phyloP scores from a whole-genome alignment of 2,113 vertebrate species.

The Mionectes macconnelli region DNA sequence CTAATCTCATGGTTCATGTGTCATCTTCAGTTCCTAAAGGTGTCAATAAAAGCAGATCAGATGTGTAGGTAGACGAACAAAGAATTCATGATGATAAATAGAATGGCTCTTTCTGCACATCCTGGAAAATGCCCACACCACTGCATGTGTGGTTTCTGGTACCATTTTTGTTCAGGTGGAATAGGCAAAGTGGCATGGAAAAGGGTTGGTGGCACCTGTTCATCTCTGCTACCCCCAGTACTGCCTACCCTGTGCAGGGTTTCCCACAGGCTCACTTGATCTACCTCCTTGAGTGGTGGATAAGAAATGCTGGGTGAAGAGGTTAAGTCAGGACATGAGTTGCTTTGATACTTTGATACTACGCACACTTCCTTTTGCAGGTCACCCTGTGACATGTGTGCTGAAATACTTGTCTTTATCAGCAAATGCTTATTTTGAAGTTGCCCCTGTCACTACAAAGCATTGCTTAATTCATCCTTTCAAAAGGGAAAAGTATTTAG shows the following conservation, averaged over 20 bases:
- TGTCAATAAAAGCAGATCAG: neutral
- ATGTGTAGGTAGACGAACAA: neutral
- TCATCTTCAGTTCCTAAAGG: neutral
- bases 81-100: neutral
- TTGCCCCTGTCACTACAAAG: neutral
- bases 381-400: neutral
- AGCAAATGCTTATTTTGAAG: conserved; percentile 4
- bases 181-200: neutral
- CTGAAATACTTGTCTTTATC: neutral
- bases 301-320: neutral
- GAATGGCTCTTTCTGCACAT: neutral
- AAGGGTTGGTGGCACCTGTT: neutral
- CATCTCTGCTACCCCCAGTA: neutral
- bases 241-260: accelerated
- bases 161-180: neutral
- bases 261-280: neutral
- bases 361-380: neutral
- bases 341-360: neutral
- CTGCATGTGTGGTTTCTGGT: neutral
- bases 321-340: accelerated
- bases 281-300: accelerated
- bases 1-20: neutral
- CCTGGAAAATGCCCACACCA: neutral
- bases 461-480: conserved; percentile 17
- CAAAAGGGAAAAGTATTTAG: neutral